phyloP scores from a whole-genome alignment of 2,113 vertebrate genomes.

The Phyllostomus discolor region DNA sequence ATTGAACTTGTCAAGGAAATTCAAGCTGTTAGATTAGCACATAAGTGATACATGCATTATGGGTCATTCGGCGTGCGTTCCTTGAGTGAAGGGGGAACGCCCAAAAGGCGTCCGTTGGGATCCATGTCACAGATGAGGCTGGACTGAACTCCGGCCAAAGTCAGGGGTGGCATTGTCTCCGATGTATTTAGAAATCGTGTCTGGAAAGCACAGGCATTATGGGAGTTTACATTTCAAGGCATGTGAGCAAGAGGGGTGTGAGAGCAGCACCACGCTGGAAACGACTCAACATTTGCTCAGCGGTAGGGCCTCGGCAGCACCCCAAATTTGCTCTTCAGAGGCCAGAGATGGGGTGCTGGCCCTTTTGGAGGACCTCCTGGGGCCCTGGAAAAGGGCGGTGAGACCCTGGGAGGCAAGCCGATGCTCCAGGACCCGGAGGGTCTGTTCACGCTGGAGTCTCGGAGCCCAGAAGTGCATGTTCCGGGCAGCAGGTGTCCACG shows the following conservation, averaged over 20 bases:
- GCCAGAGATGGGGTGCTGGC: background rate
- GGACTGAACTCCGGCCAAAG: background rate
- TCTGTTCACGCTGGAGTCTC: background rate
- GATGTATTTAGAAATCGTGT: background rate
- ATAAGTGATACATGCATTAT: background rate
- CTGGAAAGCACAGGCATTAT: background rate
- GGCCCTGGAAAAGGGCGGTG: background rate
- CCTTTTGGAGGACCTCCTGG: background rate
- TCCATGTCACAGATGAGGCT: background rate
- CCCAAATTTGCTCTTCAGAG: background rate
- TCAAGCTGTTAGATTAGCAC: background rate
- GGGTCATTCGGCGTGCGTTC: background rate
- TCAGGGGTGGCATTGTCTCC: background rate
- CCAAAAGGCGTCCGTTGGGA: background rate
- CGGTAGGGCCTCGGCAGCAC: rapidly evolving
- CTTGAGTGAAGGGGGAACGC: background rate
- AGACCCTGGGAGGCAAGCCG: background rate
- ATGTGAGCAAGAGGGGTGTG: background rate
- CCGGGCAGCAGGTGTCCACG: background rate
- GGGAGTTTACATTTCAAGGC: background rate
- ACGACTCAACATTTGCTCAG: background rate
- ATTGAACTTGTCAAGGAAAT: background rate
- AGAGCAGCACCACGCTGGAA: background rate
- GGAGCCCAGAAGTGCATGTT: background rate
- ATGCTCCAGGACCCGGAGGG: background rate